A percentile compares a stretch with the other conserved stretches of the same genome.
Conservation (phyloP, 2,113 vertebrate species). For the Pycnonotus jocosus region DNA sequence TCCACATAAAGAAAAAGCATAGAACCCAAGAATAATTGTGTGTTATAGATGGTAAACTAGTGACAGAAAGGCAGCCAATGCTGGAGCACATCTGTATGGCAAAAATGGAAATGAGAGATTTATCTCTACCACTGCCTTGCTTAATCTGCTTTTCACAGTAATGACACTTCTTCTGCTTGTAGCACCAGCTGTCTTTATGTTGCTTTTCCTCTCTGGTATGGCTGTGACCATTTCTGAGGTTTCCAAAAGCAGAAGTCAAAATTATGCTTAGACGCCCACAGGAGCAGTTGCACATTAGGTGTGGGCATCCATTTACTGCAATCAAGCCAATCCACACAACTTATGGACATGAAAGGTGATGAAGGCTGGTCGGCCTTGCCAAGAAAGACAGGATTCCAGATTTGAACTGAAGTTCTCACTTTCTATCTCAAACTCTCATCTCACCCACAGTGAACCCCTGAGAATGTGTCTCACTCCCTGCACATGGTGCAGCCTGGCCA, state of each 20-base stretch:
- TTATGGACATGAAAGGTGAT: fast-evolving
- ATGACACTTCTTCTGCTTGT: not conserved
- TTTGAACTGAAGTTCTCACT: not conserved
- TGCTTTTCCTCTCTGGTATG: not conserved
- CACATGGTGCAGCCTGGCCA: not conserved
- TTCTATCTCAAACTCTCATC: not conserved
- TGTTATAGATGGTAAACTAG: not conserved
- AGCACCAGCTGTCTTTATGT: not conserved
- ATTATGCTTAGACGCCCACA: not conserved
- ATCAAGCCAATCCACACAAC: not conserved
- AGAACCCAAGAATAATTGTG: not conserved
- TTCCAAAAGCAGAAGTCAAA: not conserved
- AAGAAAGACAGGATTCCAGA: not conserved
- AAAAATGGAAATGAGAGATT: not conserved
- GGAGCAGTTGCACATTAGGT: not conserved
- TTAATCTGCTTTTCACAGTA: not conserved
- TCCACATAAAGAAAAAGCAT: not conserved
- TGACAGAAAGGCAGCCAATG: not conserved
- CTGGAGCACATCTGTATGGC: not conserved
- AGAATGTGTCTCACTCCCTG: fast-evolving
- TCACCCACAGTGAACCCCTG: not conserved
- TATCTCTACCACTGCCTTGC: not conserved
- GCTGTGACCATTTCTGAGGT: not conserved
- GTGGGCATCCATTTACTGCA: not conserved
- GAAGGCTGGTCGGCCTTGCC: not conserved